These are phyloP conservation scores for Sepiola atlantica DNA, from an alignment of 2,888 invertebrate genomes.

Conservation along the genomic window DNA sequence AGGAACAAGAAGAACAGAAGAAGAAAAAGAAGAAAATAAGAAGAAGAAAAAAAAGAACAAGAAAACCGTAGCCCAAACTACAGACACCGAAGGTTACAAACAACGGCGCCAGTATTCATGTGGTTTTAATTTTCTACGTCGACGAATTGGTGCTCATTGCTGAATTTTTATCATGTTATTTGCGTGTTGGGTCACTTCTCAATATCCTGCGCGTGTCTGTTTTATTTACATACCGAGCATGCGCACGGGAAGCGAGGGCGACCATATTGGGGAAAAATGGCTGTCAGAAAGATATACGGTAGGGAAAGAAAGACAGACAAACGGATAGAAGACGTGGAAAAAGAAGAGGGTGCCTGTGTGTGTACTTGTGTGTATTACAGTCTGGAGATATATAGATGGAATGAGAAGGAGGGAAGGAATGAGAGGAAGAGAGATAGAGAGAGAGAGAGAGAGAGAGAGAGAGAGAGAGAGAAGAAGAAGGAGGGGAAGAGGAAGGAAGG, in stretches of 20 bases:
- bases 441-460: not conserved
- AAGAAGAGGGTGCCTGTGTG: not conserved
- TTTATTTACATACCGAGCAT: not conserved
- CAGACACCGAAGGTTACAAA: slow-evolving; percentile 32
- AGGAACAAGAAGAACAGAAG: too few relatives aligned
- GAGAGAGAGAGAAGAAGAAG: not conserved
- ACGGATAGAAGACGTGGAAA: not conserved
- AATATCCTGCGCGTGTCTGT: not conserved
- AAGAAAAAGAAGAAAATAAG: too few relatives aligned
- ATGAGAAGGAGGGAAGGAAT: not conserved
- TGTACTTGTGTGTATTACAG: too few relatives aligned
- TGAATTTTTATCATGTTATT: not conserved
- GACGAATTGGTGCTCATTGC: slow-evolving; percentile 3
- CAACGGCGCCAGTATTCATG: slow-evolving; percentile 9
- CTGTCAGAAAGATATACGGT: not conserved
- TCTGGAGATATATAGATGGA: not conserved
- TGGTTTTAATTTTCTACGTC: slow-evolving; percentile 32
- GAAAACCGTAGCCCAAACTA: not conserved
- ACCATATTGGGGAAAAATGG: not conserved
- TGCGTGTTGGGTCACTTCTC: not conserved
- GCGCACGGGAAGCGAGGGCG: not conserved
- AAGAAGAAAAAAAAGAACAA: not conserved
- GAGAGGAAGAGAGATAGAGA: not conserved
- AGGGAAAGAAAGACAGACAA: not conserved
- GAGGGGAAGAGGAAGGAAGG: not conserved